Base-by-base conservation (phyloP, 2,888 invertebrate species). In the Erannis defoliaria region DNA sequence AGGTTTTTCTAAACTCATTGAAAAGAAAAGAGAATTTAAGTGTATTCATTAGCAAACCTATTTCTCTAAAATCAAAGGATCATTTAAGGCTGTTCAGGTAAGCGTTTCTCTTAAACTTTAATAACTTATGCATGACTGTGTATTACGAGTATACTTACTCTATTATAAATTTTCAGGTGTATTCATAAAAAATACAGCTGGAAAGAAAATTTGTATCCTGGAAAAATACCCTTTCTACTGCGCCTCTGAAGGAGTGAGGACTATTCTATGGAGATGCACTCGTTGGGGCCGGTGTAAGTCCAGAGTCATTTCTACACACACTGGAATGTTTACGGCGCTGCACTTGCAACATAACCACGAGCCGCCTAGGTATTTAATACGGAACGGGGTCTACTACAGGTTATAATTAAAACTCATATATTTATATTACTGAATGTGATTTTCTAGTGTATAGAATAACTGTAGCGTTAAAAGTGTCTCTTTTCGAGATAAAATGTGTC, bases 181-280 rank as follows among this genome's bases (percentile, higher is more conserved):
- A 18, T 55, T 1, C 73, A 75, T 56, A 12, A 46, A 16, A 16
- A 53, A 29, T 37, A 5, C 37, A 5, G 31, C 56, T 4, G 56
- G 84, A 1, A 85, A 78, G 56, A 68, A 67, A 18, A 62, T 82
- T n/a, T 81, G 83, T 2, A 31, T 84, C 4, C 62, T 77, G 29
- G 69, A 76, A 12, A 77, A 77, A 0, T 82, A 81, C 51, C 81
- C 85, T 0, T 85, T 73, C 59, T 82, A 82, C 70, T 70, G 56
- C 69, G 74, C 55, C 62, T 66, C 54, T 53, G 57, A 42, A 29
- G 37, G 38, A 14, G 19, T 14, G 23, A 56, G 56, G 16, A 67
- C 63, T 3, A 68, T 66, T 1, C 75, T 79, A 66, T 87, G 83
- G 85, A 64, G 82, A 21, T 85, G 82, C 48, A 81, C 85, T 2